Base-by-base conservation (phyloP, 1,140 invertebrate species). In the Bathynomus jamesi region DNA sequence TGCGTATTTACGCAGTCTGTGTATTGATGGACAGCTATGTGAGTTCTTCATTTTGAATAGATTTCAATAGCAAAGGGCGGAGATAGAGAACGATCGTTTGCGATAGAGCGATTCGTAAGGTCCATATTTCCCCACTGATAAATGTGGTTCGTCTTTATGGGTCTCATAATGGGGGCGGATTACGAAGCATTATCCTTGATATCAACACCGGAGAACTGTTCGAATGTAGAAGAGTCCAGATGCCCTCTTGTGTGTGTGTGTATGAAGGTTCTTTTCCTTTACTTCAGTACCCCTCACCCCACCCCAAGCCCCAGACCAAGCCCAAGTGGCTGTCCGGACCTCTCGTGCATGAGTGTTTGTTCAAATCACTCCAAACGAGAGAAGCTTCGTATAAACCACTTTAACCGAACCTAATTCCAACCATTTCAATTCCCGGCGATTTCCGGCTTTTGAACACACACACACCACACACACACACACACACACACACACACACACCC, bases 121-220 rank as follows among this genome's bases (percentile, higher is more conserved):
- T n/a, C 61, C 8, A 27, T 21, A 21, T 21, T 62, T n/a, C 61
- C 21, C 61, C 21, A 27, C 17, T 24, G 8, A n/a, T 62, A 8
- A 8, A 62, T 27, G 61, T 8, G 61, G 7, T n/a, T 27, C 5
- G 21, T 5, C 61, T 27, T 62, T 62, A 62, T 21, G 61, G 61
- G 5, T 27, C 21, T 62, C 61, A 62, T 62, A 62, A 62, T 62
- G 61, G 61, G 61, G 61, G 61, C 61, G 61, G 61, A 62, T 62
- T 62, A 62, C 61, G 5, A 24, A 62, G 61, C 24, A 62, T 62
- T 62, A 62, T 62, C 61, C 61, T 62, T 62, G 61, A 62, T 62
- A 62, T 62, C 61, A 62, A 62, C 61, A 62, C 61, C 61, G 25
- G 61, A 62, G 61, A 62, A 62, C 17, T 62, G 21, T 62, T n/a